Evolutionary conservation across 2,113 vertebrate genomes (phyloP).

Genomic region (Rhadina sibilatrix): DNA sequence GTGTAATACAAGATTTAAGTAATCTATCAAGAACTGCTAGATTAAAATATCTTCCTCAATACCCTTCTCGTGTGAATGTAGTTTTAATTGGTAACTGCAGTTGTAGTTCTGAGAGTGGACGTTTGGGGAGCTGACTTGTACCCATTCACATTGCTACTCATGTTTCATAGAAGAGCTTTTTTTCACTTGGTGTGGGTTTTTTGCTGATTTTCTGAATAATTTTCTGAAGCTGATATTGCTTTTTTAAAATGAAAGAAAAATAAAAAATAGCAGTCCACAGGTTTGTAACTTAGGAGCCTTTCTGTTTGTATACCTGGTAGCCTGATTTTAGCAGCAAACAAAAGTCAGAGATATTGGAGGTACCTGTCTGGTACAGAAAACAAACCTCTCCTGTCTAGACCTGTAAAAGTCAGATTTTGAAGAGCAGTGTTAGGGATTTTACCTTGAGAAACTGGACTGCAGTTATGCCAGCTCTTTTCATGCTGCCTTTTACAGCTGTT

Average conservation of each 20-base stretch:
- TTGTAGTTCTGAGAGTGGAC: background rate
- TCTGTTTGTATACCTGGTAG: background rate
- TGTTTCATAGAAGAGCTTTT: background rate
- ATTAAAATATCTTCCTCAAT: background rate
- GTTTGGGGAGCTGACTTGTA: background rate
- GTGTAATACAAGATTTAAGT: background rate
- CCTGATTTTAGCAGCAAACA: background rate
- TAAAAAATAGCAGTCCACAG: background rate
- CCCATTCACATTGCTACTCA: background rate
- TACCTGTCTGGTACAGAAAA: background rate
- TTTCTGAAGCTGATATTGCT: background rate
- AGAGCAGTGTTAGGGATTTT: background rate
- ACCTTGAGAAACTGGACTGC: background rate
- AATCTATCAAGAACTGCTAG: background rate
- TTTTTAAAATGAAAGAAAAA: background rate
- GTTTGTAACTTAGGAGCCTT: background rate
- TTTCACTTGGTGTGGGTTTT: background rate
- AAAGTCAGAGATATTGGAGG: background rate
- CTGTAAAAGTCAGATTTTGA: background rate
- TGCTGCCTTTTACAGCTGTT: background rate
- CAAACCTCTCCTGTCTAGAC: background rate
- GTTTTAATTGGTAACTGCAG: background rate
- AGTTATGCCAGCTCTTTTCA: background rate
- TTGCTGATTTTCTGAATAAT: background rate
- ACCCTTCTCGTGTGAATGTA: background rate